Conservation (phyloP, 1,140 invertebrate genomes). For the Prorops nasuta region DNA sequence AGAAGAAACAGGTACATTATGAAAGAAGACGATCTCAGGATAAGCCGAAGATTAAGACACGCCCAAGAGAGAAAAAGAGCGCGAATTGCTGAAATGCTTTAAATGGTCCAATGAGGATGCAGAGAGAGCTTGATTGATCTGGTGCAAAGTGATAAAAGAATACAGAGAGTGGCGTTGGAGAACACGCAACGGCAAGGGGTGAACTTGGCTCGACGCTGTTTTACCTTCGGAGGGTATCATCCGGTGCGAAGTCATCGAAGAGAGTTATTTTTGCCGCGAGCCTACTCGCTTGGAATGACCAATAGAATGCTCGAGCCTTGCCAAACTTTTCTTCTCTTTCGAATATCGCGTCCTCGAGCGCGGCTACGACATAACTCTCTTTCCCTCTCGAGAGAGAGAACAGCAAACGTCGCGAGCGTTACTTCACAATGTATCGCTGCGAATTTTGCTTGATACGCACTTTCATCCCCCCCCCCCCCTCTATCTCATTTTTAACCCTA, state of each 20-base stretch:
- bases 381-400: too few relatives aligned
- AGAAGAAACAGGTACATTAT: not conserved
- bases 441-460: constrained; percentile 16
- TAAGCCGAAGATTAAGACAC: too few relatives aligned
- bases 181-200: constrained; percentile 9
- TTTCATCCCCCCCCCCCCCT: too few relatives aligned
- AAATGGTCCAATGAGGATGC: constrained; percentile 13
- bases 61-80: not conserved
- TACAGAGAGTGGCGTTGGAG: constrained; percentile 12
- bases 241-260: constrained; percentile 1
- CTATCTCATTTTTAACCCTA: too few relatives aligned
- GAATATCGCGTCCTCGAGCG: constrained; percentile 31
- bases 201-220: constrained; percentile 20
- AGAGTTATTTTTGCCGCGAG: constrained; percentile 41
- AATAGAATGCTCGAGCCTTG: constrained; percentile 32
- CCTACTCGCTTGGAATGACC: too few relatives aligned
- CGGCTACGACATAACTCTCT: constrained; percentile 28
- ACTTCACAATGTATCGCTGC: constrained; percentile 29
- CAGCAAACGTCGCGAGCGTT: too few relatives aligned
- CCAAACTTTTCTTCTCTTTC: constrained; percentile 32
- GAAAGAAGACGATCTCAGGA: too few relatives aligned
- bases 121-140: too few relatives aligned
- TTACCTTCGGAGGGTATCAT: constrained; percentile 1
- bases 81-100: too few relatives aligned
- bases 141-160: too few relatives aligned